Base-by-base conservation (phyloP, 2,797 vertebrate species). In the Dromococcyx pavoninus region DNA sequence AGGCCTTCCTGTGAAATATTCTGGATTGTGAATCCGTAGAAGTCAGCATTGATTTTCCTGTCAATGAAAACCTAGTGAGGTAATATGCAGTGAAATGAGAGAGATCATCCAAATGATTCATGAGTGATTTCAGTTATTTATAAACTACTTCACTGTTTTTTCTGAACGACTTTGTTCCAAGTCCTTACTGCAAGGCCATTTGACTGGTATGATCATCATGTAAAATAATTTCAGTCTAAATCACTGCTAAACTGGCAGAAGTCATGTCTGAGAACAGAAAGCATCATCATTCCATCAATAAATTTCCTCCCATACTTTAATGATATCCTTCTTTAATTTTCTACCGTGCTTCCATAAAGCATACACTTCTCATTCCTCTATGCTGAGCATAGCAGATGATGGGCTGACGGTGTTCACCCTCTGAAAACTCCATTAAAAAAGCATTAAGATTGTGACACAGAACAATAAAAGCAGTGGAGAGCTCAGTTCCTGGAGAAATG, bases 371-470 rank as follows among this genome's bases (percentile, higher is more conserved):
- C 30, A 41, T 33, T 76, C 51, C 69, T 57, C 69, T 65, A 5
- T 17, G 28, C 69, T 44, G 65, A 65, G 43, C 21, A 14, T 25
- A 77, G 64, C 60, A 64, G 80, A 67, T 0, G 1, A 79, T 0
- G 39, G 57, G 80, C 64, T 87, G 92, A 28, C 0, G 0, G 57
- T 39, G 71, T 25, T 91, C 88, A 65, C 22, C 44, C 84, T 87
- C 72, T 57, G 72, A 85, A 91, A 89, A 93, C 30, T 13, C 69
- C 86, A 95, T 89, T 89, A 80, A 93, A 95, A 95, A 94, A 46
- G 10, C 74, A 93, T 95, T 89, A 92, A 57, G 56, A 28, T 57
- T 54, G 80, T 28, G 13, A 46, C 48, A 90, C 53, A 65, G 57
- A 85, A 24, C 54, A 71, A 67, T 25, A 77, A 80, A 87, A 86